Evolutionary conservation across 2,113 vertebrate species (phyloP).

Genomic region (Oreochromis aureus): DNA sequence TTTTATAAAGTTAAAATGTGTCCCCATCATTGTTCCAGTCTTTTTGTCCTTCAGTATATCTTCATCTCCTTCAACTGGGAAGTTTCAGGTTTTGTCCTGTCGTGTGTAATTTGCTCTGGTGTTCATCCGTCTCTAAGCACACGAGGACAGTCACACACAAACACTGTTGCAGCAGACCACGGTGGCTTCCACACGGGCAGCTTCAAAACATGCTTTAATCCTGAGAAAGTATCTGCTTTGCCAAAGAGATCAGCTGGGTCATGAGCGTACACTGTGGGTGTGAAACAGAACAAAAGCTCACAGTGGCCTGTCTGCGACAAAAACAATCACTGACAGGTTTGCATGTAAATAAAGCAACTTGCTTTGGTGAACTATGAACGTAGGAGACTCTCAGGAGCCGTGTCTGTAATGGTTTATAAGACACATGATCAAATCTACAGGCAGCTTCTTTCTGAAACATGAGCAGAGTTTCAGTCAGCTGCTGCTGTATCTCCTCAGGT

Average conservation of each 20-base stretch:
- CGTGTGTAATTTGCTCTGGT: neutral
- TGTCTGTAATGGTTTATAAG: neutral
- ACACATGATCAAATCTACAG: neutral
- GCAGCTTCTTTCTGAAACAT: neutral
- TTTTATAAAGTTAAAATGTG: neutral
- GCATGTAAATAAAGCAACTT: neutral
- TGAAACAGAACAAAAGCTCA: neutral
- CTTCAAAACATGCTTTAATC: neutral
- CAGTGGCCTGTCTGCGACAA: accelerated
- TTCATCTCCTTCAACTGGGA: neutral
- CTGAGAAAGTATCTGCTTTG: neutral
- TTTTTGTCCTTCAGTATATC: neutral
- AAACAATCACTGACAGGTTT: neutral
- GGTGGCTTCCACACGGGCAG: neutral
- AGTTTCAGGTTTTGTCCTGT: neutral
- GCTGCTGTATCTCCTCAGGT: neutral
- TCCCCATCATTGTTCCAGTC: neutral
- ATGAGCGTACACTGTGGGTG: neutral
- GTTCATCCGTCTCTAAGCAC: neutral
- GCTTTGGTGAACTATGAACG: neutral
- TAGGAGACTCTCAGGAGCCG: neutral
- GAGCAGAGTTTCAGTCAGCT: neutral
- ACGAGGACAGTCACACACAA: neutral
- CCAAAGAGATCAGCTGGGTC: neutral
- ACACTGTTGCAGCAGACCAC: neutral